These are phyloP conservation scores for Rhinolophus sinicus DNA, from an alignment of 2,113 vertebrate genomes.

Conservation along the genomic window DNA sequence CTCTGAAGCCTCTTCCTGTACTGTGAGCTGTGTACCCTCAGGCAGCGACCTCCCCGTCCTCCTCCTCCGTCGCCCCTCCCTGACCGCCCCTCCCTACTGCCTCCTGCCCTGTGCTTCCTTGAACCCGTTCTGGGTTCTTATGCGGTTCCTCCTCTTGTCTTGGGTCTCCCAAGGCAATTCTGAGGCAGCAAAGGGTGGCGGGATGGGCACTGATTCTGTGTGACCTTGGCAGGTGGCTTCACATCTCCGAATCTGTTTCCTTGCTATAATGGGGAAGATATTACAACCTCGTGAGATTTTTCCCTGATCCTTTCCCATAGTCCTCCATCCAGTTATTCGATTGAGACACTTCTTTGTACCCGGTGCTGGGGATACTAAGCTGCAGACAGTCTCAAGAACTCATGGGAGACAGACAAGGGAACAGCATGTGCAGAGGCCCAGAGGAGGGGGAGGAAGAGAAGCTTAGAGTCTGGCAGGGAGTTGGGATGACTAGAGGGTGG, in stretches of 20 bases:
- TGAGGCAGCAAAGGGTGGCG: background rate
- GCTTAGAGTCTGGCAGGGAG: background rate
- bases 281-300: background rate
- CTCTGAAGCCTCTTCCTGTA: background rate
- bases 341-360: background rate
- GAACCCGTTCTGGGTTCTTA: background rate
- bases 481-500: background rate
- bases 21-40: background rate
- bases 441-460: background rate
- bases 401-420: background rate
- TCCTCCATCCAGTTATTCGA: background rate
- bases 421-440: background rate
- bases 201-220: background rate
- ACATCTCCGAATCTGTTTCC: background rate
- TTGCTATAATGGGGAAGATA: background rate
- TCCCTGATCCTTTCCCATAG: background rate
- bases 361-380: background rate
- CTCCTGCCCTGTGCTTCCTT: background rate
- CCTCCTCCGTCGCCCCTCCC: background rate
- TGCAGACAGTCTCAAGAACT: background rate
- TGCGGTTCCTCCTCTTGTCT: background rate
- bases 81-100: background rate
- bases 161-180: background rate
- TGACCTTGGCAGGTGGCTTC: background rate
- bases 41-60: background rate